Base-by-base conservation (phyloP, 2,797 vertebrate species). In the Leptodactylus fallax region DNA sequence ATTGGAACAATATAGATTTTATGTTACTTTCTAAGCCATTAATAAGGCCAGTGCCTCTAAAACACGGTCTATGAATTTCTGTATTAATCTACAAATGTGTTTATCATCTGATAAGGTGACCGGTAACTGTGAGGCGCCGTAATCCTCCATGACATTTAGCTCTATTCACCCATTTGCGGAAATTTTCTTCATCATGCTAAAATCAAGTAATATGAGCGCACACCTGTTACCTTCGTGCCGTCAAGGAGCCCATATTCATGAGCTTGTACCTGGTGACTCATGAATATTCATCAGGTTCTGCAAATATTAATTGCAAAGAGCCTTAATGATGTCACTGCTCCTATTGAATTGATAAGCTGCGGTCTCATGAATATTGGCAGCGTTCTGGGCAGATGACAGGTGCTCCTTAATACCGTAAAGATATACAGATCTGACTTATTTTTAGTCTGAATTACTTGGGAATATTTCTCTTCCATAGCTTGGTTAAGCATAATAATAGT, bases 51-150 rank as follows among this genome's bases (percentile, higher is more conserved):
- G 71, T 72, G 69, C 81, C 79, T 80, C 71, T 60, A 25, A 51
- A 88, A 71, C 67, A 79, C 83, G 47, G 17, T 67, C 78, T 84
- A 79, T 77, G 72, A 79, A 58, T 79, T 45, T 79, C 27, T 13
- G 21, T 25, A 83, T 69, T 84, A 55, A 51, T 71, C 58, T 25
- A 78, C 58, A 61, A 67, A 25, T n/a, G 51, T 51, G 19, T 79
- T 60, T 60, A 79, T 60, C 45, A 53, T 78, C 45, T 67, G 80
- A 65, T 87, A 74, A 82, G 17, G 3, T 36, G 81, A 21, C 14
- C 13, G 36, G n/a, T 27, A 13, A 60, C 69, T 19, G 58, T 72
- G 49, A 17, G 71, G 51, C 65, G 16, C 7, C 21, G 16, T 83
- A 11, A 45, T 80, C 27, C 47, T 56, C 51, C n/a, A 36, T 47